Base-by-base conservation (phyloP, 2,888 invertebrate genomes). In the Xanthia icteritia region DNA sequence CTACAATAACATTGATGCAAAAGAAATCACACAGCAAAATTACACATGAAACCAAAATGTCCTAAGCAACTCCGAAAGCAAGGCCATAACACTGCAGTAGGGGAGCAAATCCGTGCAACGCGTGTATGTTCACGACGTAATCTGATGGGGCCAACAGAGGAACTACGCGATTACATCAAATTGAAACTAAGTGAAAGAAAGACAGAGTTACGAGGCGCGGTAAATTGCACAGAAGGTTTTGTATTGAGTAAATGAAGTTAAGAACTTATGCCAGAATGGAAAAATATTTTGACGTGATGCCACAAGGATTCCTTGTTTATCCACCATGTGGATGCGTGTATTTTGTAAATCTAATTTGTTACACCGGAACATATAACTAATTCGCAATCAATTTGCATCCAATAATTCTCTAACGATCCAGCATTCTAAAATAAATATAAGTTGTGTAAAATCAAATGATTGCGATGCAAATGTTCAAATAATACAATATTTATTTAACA, bases 51-150 rank as follows among this genome's bases (percentile, higher is more conserved):
- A 6, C 36, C 2, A 68, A 76, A 58, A 39, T 51, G 15, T 81
- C 70, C 76, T 15, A 20, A 61, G 27, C 8, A 65, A 61, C 20
- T 51, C 67, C 0, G 0, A 74, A 80, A 23, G 5, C 70, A 54
- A 75, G 76, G 77, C 15, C 67, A 81, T 79, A 48, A 36, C 42
- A 76, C 36, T 31, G 4, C 27, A 75, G 63, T 51, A 78, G 77
- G 78, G 77, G 77, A 83, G 83, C 79, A 88, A 90, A 90, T 90
- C 89, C 91, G 69, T 82, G 84, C 88, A 83, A 79, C 89, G 83
- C 84, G 82, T 85, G 86, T 87, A 81, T 90, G 86, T 89, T 90
- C 89, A 86, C 88, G 84, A 83, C 76, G 86, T 91, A 90, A 91
- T 91, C 91, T 90, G 91, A 88, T 89, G 90, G 88, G 83, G 81